Evolutionary conservation across 2,888 invertebrate genomes (phyloP).

Genomic region (Polydrusus pterygomalis): DNA sequence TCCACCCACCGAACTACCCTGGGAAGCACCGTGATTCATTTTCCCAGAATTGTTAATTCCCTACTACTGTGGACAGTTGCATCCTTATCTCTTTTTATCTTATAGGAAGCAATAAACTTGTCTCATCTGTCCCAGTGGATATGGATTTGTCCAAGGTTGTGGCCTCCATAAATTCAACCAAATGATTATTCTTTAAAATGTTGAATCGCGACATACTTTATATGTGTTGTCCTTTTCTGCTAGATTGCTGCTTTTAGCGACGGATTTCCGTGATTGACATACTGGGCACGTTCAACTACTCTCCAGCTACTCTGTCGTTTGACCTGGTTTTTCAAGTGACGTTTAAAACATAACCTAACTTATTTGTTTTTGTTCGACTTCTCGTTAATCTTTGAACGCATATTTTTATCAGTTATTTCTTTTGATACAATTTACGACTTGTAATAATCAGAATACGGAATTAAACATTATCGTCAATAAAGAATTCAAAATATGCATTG

Average conservation of each 20-base stretch:
- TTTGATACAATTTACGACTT: neutral
- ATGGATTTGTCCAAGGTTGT: neutral
- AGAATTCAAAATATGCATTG: slow-evolving; percentile 4
- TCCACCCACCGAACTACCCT: too few relatives aligned
- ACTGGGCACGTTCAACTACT: neutral
- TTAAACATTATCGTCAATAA: neutral
- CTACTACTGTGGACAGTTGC: too few relatives aligned
- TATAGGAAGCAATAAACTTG: neutral
- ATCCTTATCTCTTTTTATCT: slow-evolving; percentile 8
- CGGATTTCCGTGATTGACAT: neutral
- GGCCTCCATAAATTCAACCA: neutral
- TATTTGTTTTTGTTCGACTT: neutral
- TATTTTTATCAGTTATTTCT: slow-evolving; percentile 1
- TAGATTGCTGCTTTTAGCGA: neutral
- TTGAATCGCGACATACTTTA: neutral
- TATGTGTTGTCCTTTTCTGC: neutral
- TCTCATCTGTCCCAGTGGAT: too few relatives aligned
- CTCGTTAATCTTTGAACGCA: slow-evolving; percentile 9
- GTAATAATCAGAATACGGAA: neutral
- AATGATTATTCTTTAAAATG: neutral
- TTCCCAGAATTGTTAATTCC: neutral
- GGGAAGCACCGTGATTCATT: neutral
- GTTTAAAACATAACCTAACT: slow-evolving; percentile 17
- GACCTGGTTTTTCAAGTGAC: neutral
- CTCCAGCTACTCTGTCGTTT: neutral